phyloP scores from a whole-genome alignment of 1,140 invertebrate genomes.

The Drosophila parabipectinata region DNA sequence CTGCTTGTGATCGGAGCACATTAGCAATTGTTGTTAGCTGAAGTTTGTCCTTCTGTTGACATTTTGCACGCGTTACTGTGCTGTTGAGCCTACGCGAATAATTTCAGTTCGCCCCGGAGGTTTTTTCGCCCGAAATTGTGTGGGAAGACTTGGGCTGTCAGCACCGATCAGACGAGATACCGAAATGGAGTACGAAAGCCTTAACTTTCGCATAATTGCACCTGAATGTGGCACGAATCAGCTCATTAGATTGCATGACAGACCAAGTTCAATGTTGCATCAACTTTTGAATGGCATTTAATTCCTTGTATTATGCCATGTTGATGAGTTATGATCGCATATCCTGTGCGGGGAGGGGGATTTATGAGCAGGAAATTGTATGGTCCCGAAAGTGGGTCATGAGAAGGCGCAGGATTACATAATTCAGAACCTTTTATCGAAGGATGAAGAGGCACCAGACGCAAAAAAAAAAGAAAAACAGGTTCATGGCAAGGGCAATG shows the following conservation, averaged over 20 bases:
- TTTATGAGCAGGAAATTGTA: constrained; percentile 54
- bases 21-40: constrained; percentile 65
- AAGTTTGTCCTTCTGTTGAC: constrained; percentile 79
- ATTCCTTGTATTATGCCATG: constrained; percentile 28
- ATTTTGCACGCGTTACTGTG: constrained; percentile 69
- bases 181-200: constrained; percentile 26
- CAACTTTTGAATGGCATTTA: constrained; percentile 10
- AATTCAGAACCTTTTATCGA: constrained; percentile 68
- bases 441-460: constrained; percentile 4
- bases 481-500: constrained; percentile 68
- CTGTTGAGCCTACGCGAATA: constrained; percentile 55
- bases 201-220: constrained; percentile 24
- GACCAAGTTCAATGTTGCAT: constrained; percentile 55
- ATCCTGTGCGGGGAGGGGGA: constrained; percentile 29
- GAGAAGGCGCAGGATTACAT: constrained; percentile 63
- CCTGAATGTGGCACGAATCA: constrained; percentile 9
- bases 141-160: constrained; percentile 40
- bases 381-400: constrained; percentile 66
- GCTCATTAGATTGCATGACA: constrained; percentile 67
- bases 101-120: constrained; percentile 17
- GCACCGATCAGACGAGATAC: constrained; percentile 17
- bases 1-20: constrained; percentile 69
- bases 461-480: constrained; percentile 43
- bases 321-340: constrained; percentile 43
- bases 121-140: constrained; percentile 9